These are phyloP conservation scores for Himalopsyche japonica DNA, from an alignment of 2,888 invertebrate genomes.

Conservation along the genomic window DNA sequence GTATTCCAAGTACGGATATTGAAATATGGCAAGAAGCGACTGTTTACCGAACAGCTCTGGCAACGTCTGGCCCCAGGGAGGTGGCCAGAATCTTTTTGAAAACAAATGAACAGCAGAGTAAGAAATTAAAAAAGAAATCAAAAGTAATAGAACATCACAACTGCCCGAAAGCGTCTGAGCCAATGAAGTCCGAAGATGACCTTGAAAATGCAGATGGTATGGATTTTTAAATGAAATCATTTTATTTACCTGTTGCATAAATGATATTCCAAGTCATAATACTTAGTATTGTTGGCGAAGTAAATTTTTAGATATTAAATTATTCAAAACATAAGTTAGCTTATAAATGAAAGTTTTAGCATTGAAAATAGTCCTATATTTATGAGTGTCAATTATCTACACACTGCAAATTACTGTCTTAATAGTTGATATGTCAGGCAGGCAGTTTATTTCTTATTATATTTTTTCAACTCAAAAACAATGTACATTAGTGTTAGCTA, in stretches of 20 bases:
- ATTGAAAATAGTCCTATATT: too few relatives aligned
- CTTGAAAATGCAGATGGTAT: conserved; percentile 33
- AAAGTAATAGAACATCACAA: conserved; percentile 43
- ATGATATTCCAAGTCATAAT: too few relatives aligned
- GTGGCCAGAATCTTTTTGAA: conserved; percentile 54
- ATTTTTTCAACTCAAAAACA: too few relatives aligned
- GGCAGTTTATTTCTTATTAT: too few relatives aligned
- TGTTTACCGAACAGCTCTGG: conserved; percentile 67
- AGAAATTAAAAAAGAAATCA: conserved; percentile 22
- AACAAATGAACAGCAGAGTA: conserved; percentile 31
- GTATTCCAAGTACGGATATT: conserved; percentile 73
- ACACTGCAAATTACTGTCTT: too few relatives aligned
- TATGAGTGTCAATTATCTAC: too few relatives aligned
- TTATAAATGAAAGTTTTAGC: too few relatives aligned
- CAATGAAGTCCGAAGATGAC: conserved; percentile 41
- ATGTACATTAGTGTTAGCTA: too few relatives aligned
- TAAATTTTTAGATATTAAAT: too few relatives aligned
- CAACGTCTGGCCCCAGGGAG: conserved; percentile 60
- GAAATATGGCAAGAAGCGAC: conserved; percentile 83
- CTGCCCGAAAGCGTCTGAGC: conserved; percentile 50
- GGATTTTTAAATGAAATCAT: background rate
- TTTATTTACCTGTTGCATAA: background rate
- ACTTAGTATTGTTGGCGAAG: too few relatives aligned
- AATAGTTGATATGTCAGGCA: too few relatives aligned
- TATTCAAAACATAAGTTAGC: too few relatives aligned